Evolutionary conservation across 2,113 vertebrate genomes (phyloP).

Genomic region (Gopherus flavomarginatus): DNA sequence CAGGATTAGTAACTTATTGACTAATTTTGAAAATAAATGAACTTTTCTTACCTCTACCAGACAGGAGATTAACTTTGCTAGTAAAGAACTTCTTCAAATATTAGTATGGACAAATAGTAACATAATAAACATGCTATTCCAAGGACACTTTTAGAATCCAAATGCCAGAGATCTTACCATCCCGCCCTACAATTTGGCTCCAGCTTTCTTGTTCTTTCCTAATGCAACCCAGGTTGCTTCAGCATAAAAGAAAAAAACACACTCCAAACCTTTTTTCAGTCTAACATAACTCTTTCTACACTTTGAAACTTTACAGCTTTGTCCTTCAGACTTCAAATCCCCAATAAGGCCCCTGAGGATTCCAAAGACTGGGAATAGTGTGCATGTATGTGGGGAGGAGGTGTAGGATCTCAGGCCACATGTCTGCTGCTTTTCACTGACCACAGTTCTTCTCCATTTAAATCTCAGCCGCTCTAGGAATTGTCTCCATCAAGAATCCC

Average conservation of each 20-base stretch:
- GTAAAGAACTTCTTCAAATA: neutral
- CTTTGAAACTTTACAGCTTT: neutral
- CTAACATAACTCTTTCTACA: neutral
- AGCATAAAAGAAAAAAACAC: neutral
- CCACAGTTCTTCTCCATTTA: neutral
- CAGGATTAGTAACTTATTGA: neutral
- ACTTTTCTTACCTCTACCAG: neutral
- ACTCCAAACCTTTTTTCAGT: neutral
- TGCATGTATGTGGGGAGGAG: neutral
- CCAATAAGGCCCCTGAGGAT: neutral
- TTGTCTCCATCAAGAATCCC: neutral
- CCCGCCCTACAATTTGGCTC: neutral
- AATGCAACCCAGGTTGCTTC: neutral
- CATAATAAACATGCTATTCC: neutral
- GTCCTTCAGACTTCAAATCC: neutral
- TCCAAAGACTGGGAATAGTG: neutral
- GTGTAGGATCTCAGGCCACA: neutral
- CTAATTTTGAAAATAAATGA: neutral
- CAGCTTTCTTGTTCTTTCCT: neutral
- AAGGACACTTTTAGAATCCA: neutral
- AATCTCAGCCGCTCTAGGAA: neutral
- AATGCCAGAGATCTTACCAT: neutral
- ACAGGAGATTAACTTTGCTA: neutral
- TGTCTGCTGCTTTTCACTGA: rapidly evolving
- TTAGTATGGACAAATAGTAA: neutral